Evolutionary conservation across 2,888 invertebrate genomes (phyloP).

Genomic region (Dyspetes luteomarginatus): DNA sequence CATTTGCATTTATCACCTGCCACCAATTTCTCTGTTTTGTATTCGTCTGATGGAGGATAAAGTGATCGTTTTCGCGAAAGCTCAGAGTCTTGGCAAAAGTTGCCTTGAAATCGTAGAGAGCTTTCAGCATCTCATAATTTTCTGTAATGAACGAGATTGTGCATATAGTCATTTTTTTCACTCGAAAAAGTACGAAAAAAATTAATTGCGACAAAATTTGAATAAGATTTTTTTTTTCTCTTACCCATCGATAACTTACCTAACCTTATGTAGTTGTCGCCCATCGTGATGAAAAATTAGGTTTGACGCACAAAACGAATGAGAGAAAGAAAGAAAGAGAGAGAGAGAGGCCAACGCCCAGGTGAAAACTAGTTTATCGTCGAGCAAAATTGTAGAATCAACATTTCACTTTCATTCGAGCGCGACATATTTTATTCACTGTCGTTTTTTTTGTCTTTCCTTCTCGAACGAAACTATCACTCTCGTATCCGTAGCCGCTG

Average conservation of each 20-base stretch:
- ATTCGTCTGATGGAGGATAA: slow-evolving; percentile 91
- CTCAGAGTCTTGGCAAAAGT: slow-evolving; percentile 93
- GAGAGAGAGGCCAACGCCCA: slow-evolving; percentile 75
- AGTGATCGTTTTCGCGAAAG: slow-evolving; percentile 92
- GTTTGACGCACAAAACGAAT: too few species aligned
- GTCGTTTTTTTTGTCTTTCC: slow-evolving; percentile 39
- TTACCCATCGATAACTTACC: slow-evolving; percentile 74
- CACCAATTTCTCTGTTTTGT: slow-evolving; percentile 94
- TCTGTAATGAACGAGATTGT: slow-evolving; percentile 82
- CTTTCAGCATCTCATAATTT: slow-evolving; percentile 92
- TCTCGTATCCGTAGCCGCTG: not conserved
- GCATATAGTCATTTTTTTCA: not conserved
- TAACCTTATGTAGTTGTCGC: slow-evolving; percentile 80
- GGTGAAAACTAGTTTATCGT: slow-evolving; percentile 68
- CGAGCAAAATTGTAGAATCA: slow-evolving; percentile 65
- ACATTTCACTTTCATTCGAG: slow-evolving; percentile 78
- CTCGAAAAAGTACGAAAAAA: not conserved
- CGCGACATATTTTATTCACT: slow-evolving; percentile 70
- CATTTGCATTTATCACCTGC: slow-evolving; percentile 93
- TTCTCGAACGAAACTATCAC: not conserved
- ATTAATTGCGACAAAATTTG: not conserved
- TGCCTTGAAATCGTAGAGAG: slow-evolving; percentile 93
- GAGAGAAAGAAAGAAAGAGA: too few species aligned
- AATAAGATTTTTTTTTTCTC: slow-evolving; percentile 21
- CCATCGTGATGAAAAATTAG: slow-evolving; percentile 71